Percentiles rank a stretch among this genome's conserved stretches.
Evolutionary conservation across 2,797 vertebrate species (phyloP).

Genomic region (Falco novaeseelandiae): DNA sequence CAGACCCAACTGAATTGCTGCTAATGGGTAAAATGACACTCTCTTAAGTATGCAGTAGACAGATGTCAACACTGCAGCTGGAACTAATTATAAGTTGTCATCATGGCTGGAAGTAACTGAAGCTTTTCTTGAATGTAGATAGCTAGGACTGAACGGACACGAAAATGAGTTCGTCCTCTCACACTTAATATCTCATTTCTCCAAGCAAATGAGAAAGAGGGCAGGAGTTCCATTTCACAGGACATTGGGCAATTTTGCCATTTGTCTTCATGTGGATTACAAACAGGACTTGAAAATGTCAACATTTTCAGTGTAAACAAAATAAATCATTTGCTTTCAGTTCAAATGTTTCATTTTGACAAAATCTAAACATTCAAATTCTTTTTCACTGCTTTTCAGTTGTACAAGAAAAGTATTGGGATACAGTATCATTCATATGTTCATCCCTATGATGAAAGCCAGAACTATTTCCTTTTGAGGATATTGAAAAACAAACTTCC

Average conservation of each 20-base stretch:
- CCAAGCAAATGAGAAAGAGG: background rate
- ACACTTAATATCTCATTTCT: slow-evolving; percentile 36
- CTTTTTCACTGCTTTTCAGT: background rate
- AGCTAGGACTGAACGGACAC: background rate
- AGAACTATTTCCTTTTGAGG: background rate
- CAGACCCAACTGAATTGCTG: background rate
- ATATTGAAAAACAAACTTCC: background rate
- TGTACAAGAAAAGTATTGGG: background rate
- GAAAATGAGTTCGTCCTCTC: slow-evolving; percentile 26
- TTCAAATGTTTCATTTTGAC: slow-evolving; percentile 11
- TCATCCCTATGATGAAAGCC: background rate
- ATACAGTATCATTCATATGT: background rate
- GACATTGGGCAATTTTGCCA: slow-evolving; percentile 37
- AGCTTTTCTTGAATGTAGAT: slow-evolving; percentile 29
- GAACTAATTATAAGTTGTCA: slow-evolving; percentile 27
- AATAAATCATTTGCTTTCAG: slow-evolving; percentile 1
- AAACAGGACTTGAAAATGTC: slow-evolving; percentile 23
- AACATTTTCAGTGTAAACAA: slow-evolving; percentile 42
- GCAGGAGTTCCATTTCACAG: slow-evolving; percentile 18
- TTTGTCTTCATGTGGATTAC: slow-evolving; percentile 21
- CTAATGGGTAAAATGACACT: slow-evolving; percentile 12
- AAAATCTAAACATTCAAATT: slow-evolving; percentile 5
- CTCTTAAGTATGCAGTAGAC: slow-evolving; percentile 7
- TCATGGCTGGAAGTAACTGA: slow-evolving; percentile 14
- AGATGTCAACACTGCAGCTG: slow-evolving; percentile 63